These are phyloP conservation scores for Ramazzottius varieornatus DNA, from an alignment of 2,888 invertebrate species.

Conservation along the genomic window DNA sequence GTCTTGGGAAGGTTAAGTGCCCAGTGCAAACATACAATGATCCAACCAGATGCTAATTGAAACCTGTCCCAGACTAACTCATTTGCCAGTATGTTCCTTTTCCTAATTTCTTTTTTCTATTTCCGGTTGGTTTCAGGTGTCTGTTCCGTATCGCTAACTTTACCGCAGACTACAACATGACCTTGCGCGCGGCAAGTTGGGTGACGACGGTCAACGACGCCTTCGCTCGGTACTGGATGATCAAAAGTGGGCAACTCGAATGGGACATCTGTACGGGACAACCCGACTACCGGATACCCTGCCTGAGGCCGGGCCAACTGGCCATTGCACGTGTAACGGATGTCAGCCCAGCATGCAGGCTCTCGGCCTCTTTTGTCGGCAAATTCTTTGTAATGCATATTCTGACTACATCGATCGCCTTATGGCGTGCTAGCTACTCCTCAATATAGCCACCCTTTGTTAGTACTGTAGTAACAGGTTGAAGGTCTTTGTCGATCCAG, in stretches of 20 bases:
- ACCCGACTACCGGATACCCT: not conserved
- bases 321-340: not conserved
- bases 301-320: not conserved
- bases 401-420: too few relatives aligned
- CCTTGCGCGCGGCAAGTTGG: not conserved
- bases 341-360: not conserved
- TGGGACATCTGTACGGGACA: not conserved
- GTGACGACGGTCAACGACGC: not conserved
- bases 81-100: not conserved
- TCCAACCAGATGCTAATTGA: not conserved
- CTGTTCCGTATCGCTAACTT: not conserved
- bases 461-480: too few relatives aligned
- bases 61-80: not conserved
- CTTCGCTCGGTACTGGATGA: not conserved
- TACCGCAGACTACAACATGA: not conserved
- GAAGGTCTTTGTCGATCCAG: too few relatives aligned
- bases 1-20: not conserved
- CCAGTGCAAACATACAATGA: not conserved
- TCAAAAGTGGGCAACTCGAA: not conserved
- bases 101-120: not conserved
- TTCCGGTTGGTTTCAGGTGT: not conserved
- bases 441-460: too few relatives aligned
- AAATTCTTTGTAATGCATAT: too few relatives aligned
- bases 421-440: too few relatives aligned
- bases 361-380: too few relatives aligned